Evolutionary conservation across 2,113 vertebrate genomes (phyloP), one percentile per base, ranked within the genome.

Genomic region (Brachirus orientalis): DNA sequence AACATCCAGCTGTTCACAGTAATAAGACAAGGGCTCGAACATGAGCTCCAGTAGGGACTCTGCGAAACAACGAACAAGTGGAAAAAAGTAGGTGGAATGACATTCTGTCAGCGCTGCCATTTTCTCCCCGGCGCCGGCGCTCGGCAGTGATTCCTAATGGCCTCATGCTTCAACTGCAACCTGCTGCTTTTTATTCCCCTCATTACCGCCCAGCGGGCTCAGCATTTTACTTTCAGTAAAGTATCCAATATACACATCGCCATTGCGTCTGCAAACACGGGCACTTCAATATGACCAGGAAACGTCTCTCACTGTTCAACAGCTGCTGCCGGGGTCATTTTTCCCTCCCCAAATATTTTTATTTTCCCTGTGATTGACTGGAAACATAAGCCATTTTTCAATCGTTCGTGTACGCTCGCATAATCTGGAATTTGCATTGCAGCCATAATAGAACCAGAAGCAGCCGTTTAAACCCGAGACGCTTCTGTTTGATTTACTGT

Each of bases 131-230:
- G n/a, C n/a, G n/a, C 75, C 53, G 2, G 67, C 50, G 2, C 75
- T 84, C 38, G 1, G 63, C 40, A 28, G 60, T 11, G 64, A 61
- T 20, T 78, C 64, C 73, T 70, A 77, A 84, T 16, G 71, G 55
- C 69, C 63, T 74, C 69, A 48, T 85, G 80, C 57, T 82, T 87
- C 84, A 89, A 80, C 52, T 47, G 60, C 51, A 44, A 79, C 69
- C 69, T 10, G 53, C 67, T 72, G 80, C 72, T 75, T 81, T 77
- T 69, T 6, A 4, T 28, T 66, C 20, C 52, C 58, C 55, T 79
- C 67, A 62, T 76, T 68, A 8, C 47, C 10, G 5, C 51, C 18
- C 46, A 67, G 73, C 76, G 64, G 78, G 22, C 74, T 63, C 79
- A 20, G 28, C 61, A 14, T 73, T 70, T 71, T 45, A 60, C 28